Base-by-base conservation (phyloP, 2,797 vertebrate species). In the Typhlichthys subterraneus region DNA sequence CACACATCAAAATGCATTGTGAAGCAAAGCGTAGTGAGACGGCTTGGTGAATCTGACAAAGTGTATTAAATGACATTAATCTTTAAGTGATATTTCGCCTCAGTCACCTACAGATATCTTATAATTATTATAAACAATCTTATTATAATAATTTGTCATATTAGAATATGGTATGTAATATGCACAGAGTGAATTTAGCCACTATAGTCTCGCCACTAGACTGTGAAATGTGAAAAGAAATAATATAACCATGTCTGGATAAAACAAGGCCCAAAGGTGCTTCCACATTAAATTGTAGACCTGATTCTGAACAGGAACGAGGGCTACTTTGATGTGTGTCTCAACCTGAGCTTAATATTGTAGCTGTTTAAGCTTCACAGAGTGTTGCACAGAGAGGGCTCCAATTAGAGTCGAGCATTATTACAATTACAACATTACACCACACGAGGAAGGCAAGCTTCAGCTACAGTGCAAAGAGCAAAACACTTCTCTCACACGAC, bases 221-320 rank as follows among this genome's bases (percentile, higher is more conserved):
- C 75, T 71, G 69, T 82, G 68, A 79, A 88, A 85, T 83, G 61
- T 8, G 50, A 29, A 23, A 23, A 52, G 4, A 58, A 58, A 49
- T 46, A n/a, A 14, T 38, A 5, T 29, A 78, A 59, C 60, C 49
- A 59, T 51, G 57, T 64, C 61, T 38, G 64, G 49, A 64, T 59
- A 61, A 69, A 14, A 65, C 45, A 56, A 42, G 8, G 55, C 38
- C 29, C 13, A 38, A 38, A 38, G 33, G 33, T 38, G 5, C 7
- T 69, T 61, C 46, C 58, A 59, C 45, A 49, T 60, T 75, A 71
- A 75, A 76, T 63, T 71, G 72, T 31, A 14, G 57, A 70, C 63
- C 67, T 60, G 56, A 67, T 33, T 61, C 59, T 58, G 65, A 75
- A 66, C 67, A 63, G 48, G 56, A 66, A 70, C 57, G 63, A 47